These are phyloP conservation scores for Drosophila truncata DNA, from an alignment of 1,140 invertebrate species.

Conservation along the genomic window DNA sequence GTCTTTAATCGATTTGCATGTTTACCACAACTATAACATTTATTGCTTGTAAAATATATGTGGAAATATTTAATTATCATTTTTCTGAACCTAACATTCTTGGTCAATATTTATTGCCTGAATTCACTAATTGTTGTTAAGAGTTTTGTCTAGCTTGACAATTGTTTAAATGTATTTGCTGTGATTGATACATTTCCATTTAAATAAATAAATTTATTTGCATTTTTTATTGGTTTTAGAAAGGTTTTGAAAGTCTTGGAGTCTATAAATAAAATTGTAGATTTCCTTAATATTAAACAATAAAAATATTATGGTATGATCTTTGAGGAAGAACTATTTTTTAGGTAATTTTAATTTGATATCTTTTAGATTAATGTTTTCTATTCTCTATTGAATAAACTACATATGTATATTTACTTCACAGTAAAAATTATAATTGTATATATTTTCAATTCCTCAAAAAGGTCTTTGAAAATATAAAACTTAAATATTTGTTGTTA, in stretches of 20 bases:
- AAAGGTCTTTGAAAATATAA: neutral
- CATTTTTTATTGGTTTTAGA: neutral
- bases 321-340: neutral
- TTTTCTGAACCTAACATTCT: neutral
- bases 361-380: no score
- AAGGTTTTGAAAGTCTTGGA: neutral
- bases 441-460: neutral
- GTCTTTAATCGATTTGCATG: conserved; percentile 41
- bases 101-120: conserved; percentile 6
- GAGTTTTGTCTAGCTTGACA: neutral
- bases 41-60: conserved; percentile 29
- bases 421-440: neutral
- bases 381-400: no score
- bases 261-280: no score
- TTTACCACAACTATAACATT: conserved; percentile 27
- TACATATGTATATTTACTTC: neutral
- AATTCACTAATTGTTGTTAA: conserved; percentile 6
- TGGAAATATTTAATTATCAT: conserved; percentile 15
- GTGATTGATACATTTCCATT: neutral
- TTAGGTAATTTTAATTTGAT: neutral
- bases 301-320: no score
- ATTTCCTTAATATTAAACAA: no score
- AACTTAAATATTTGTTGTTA: neutral
- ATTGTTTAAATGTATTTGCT: neutral
- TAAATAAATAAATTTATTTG: neutral